Evolutionary conservation across 37 sponge, comb jelly and placozoan genomes (phyloP).

Genomic region (Amphimedon queenslandica): DNA sequence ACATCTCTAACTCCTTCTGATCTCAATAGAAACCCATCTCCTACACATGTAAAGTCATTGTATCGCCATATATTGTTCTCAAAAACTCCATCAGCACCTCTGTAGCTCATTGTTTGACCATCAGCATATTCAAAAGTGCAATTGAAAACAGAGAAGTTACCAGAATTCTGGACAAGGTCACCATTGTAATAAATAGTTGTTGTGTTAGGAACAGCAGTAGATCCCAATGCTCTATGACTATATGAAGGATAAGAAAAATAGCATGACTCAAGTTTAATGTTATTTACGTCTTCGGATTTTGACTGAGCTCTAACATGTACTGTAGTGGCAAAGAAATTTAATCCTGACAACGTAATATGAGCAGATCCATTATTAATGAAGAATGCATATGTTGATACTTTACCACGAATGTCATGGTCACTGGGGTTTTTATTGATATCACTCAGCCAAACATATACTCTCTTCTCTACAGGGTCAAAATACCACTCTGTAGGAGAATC

Average conservation of each 20-base stretch:
- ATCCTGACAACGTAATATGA: constrained; percentile 8
- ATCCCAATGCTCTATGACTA: constrained; percentile 25
- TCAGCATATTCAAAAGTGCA: constrained; percentile 27
- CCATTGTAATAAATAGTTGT: background rate
- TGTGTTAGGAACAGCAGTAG: constrained; percentile 9
- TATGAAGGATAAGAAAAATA: constrained; percentile 31
- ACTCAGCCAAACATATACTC: constrained; percentile 46
- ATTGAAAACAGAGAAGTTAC: constrained; percentile 13
- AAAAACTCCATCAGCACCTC: constrained; percentile 26
- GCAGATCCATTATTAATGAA: constrained; percentile 12
- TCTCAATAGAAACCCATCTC: background rate
- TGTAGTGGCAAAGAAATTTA: constrained; percentile 44
- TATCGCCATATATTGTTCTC: constrained; percentile 22
- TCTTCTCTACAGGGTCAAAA: constrained; percentile 24
- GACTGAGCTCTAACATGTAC: background rate
- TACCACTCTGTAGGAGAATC: constrained; percentile 76
- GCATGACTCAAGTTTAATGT: constrained; percentile 25
- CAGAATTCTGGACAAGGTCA: constrained; percentile 3
- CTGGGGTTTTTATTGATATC: constrained; percentile 11
- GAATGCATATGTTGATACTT: constrained; percentile 31
- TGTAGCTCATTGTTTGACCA: constrained; percentile 15
- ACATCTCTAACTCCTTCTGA: constrained; percentile 19
- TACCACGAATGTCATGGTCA: constrained; percentile 7
- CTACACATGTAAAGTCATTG: constrained; percentile 35
- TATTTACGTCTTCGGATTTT: background rate